Percentiles rank a stretch among this genome's conserved stretches.
Conservation (phyloP, 2,888 invertebrate species). For the Eucera pruinosa region DNA sequence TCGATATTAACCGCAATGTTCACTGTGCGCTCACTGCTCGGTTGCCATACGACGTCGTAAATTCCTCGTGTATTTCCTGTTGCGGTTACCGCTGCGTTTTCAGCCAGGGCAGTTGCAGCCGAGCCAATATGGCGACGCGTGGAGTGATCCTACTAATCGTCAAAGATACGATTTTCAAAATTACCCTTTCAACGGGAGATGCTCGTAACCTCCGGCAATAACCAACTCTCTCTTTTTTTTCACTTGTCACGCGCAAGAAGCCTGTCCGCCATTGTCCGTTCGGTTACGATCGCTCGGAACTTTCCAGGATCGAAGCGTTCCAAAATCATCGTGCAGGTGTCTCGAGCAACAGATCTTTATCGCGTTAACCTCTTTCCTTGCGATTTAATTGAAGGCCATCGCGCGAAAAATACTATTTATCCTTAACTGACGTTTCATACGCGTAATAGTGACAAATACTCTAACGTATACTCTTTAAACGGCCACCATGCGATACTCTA, state of each 20-base stretch:
- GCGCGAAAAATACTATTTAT: too few relatives aligned
- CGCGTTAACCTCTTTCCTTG: too few relatives aligned
- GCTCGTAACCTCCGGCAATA: conserved; percentile 49
- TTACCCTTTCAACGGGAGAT: conserved; percentile 61
- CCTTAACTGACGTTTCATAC: too few relatives aligned
- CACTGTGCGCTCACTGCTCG: conserved; percentile 59
- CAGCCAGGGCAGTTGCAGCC: conserved; percentile 56
- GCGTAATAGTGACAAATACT: too few relatives aligned
- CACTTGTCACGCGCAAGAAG: not conserved
- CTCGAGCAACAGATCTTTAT: too few relatives aligned
- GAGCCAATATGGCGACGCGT: conserved; percentile 64
- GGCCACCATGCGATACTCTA: too few relatives aligned
- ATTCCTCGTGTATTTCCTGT: conserved; percentile 71
- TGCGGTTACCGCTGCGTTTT: conserved; percentile 66
- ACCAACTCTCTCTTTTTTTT: conserved; percentile 27
- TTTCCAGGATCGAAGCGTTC: too few relatives aligned
- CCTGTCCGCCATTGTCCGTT: not conserved
- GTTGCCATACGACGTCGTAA: conserved; percentile 67
- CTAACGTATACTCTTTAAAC: too few relatives aligned
- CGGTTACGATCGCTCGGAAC: not conserved
- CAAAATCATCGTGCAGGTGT: too few relatives aligned
- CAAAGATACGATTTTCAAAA: conserved; percentile 62
- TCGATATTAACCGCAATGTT: conserved; percentile 68
- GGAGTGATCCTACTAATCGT: conserved; percentile 68
- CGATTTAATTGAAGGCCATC: too few relatives aligned